Conservation (phyloP, 2,888 invertebrate genomes). For the Chrysina gloriosa region DNA sequence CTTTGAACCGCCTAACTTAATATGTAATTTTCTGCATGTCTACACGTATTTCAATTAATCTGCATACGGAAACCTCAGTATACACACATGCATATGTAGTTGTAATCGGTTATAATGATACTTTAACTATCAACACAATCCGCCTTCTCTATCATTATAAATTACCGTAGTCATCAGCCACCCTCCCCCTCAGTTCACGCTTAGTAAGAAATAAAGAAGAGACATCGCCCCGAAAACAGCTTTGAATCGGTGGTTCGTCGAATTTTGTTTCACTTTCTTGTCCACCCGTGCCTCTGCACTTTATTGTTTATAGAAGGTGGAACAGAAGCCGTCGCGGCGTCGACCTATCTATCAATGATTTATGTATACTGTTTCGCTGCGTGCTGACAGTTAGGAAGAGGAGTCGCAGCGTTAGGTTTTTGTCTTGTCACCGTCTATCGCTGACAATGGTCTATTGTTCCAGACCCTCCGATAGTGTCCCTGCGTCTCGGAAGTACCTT, state of each 20-base stretch:
- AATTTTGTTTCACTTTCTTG: constrained; percentile 19
- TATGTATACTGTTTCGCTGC: constrained; percentile 10
- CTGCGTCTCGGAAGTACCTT: constrained; percentile 86
- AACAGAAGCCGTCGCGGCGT: not conserved
- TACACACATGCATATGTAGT: no score
- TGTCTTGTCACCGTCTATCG: constrained; percentile 22
- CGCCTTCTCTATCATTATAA: constrained; percentile 5
- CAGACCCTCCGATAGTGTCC: constrained; percentile 89
- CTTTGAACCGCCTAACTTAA: no score
- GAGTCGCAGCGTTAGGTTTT: constrained; percentile 14
- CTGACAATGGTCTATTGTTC: constrained; percentile 57
- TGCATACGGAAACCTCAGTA: no score
- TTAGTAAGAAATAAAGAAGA: constrained; percentile 5
- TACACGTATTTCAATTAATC: no score
- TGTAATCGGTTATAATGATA: constrained; percentile 24
- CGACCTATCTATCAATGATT: constrained; percentile 58
- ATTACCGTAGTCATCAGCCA: constrained; percentile 12
- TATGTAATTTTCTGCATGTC: no score
- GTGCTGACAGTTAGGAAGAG: not conserved
- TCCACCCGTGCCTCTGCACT: constrained; percentile 14
- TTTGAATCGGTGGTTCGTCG: not conserved
- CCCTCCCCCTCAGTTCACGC: not conserved
- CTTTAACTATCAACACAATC: constrained; percentile 18
- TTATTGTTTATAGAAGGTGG: constrained; percentile 20
- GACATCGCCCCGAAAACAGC: not conserved